A percentile compares a stretch with the other conserved stretches of the same genome.
Evolutionary conservation across 2,888 invertebrate genomes (phyloP).

Genomic region (Oxystoma pomonae): DNA sequence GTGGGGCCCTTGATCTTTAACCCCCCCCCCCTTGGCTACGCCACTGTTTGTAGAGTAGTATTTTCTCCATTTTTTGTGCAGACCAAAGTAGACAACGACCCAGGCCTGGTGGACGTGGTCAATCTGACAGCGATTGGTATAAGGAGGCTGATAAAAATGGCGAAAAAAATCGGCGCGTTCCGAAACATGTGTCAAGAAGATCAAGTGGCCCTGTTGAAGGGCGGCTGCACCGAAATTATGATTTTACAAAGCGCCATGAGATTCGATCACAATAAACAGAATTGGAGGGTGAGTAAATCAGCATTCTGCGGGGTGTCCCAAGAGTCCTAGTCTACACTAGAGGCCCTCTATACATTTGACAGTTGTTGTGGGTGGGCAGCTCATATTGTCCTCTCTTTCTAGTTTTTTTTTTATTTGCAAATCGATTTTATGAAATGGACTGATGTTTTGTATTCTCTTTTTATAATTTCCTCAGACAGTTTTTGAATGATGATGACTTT

Average conservation of each 20-base stretch:
- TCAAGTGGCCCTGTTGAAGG: constrained; percentile 82
- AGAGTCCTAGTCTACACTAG: constrained; percentile 72
- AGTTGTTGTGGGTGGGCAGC: too few relatives aligned
- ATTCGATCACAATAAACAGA: constrained; percentile 83
- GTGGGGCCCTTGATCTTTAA: too few relatives aligned
- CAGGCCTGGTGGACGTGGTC: constrained; percentile 75
- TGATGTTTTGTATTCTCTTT: too few relatives aligned
- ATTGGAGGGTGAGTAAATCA: constrained; percentile 72
- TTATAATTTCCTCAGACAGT: too few relatives aligned
- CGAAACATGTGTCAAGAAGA: constrained; percentile 93
- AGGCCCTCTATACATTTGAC: too few relatives aligned
- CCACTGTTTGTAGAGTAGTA: too few relatives aligned
- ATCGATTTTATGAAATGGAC: too few relatives aligned
- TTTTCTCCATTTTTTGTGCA: neutral
- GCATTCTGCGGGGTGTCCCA: neutral
- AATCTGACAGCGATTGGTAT: constrained; percentile 92
- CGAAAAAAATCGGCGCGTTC: constrained; percentile 83
- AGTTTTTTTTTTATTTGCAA: too few relatives aligned
- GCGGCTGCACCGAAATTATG: constrained; percentile 96
- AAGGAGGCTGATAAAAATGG: constrained; percentile 78
- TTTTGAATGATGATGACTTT: too few relatives aligned
- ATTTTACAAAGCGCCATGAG: constrained; percentile 88
- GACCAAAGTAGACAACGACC: constrained; percentile 49
- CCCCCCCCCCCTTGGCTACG: too few relatives aligned
- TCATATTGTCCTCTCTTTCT: too few relatives aligned